Conservation (phyloP, 2,113 vertebrate species). For the Pagrus major region DNA sequence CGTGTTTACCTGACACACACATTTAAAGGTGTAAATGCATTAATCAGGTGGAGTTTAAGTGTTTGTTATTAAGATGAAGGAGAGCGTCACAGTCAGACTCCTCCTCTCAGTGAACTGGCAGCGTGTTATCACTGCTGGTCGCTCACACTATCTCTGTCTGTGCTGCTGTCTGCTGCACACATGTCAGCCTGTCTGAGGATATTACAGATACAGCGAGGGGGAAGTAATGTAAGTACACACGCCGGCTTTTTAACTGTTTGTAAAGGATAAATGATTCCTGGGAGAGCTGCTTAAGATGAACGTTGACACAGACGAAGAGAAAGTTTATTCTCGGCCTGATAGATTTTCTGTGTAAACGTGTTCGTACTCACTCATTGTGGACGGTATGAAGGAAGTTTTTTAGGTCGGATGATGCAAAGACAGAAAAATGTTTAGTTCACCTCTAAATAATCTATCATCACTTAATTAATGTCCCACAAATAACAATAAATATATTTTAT, state of each 20-base stretch:
- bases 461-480: background rate
- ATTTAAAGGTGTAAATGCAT: too few relatives aligned
- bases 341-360: background rate
- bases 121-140: conserved; percentile 39
- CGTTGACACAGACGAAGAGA: background rate
- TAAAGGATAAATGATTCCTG: background rate
- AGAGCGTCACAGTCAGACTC: conserved; percentile 40
- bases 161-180: conserved; percentile 41
- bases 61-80: too few relatives aligned
- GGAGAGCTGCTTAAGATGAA: background rate
- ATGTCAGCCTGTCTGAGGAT: conserved; percentile 11
- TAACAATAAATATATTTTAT: too few relatives aligned
- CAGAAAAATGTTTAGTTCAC: background rate
- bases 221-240: conserved; percentile 64
- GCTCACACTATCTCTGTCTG: conserved; percentile 48
- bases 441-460: background rate
- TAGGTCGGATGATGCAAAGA: conserved; percentile 6
- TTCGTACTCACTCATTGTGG: background rate
- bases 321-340: too few relatives aligned
- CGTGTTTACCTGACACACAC: too few relatives aligned
- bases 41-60: too few relatives aligned
- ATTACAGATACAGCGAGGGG: conserved; percentile 31
- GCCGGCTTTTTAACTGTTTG: conserved; percentile 1
- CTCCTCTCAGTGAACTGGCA: conserved; percentile 51
- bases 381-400: background rate